Evolutionary conservation across 2,888 invertebrate genomes (phyloP).

Genomic region (Eulithis testata): DNA sequence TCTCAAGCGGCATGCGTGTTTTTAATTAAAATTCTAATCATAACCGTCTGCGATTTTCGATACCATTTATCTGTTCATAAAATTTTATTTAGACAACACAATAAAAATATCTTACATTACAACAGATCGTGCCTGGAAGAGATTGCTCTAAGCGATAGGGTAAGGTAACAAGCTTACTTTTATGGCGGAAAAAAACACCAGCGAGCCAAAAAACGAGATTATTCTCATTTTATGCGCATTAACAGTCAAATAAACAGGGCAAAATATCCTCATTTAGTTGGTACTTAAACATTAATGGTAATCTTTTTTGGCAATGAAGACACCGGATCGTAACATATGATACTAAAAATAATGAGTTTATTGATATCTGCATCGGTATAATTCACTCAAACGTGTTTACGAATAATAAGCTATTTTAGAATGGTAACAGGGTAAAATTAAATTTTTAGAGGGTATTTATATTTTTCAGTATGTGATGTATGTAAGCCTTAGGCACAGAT

Average conservation of each 20-base stretch:
- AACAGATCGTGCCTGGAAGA: too few relatives aligned
- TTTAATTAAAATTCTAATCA: constrained; percentile 14
- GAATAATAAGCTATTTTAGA: too few relatives aligned
- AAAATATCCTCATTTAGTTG: constrained; percentile 1
- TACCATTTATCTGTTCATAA: background rate
- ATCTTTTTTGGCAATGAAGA: constrained; percentile 12
- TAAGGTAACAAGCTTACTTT: background rate
- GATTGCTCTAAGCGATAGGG: too few relatives aligned
- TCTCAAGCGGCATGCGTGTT: constrained; percentile 7
- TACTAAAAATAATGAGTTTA: background rate
- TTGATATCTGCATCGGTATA: constrained; percentile 1
- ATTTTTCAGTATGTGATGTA: too few relatives aligned
- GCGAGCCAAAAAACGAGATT: background rate
- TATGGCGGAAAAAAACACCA: background rate
- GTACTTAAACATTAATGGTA: constrained; percentile 11
- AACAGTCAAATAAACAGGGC: constrained; percentile 1
- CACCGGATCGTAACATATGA: too few relatives aligned
- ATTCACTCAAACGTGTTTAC: background rate
- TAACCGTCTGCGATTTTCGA: constrained; percentile 6
- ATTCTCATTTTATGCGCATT: background rate
- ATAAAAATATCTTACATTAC: too few relatives aligned
- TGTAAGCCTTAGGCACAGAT: too few relatives aligned
- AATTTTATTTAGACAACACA: background rate
- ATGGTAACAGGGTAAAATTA: too few relatives aligned
- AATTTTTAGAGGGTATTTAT: too few relatives aligned